Conservation (phyloP, 1,140 invertebrate genomes). For the Drosophila lini region DNA sequence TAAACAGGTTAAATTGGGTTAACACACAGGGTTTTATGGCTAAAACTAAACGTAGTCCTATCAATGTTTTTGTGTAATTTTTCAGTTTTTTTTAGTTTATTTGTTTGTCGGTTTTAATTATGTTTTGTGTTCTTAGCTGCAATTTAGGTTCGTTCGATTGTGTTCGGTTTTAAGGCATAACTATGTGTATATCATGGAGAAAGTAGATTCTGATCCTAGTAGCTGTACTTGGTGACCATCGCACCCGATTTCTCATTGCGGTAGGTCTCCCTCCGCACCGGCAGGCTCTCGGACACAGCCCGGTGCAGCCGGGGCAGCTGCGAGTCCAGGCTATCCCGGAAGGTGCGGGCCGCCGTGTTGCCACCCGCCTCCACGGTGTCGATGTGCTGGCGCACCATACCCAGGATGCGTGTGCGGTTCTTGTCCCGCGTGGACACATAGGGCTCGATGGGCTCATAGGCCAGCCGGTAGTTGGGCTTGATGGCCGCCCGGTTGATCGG, state of each 20-base stretch:
- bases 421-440: conserved; percentile 88
- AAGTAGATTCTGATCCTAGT: conserved; percentile 36
- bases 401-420: conserved; percentile 87
- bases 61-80: conserved; percentile 26
- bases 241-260: conserved; percentile 85
- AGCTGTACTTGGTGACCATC: conserved; percentile 83
- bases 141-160: conserved; percentile 33
- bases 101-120: conserved; percentile 16
- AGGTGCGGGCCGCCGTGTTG: conserved; percentile 85
- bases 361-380: conserved; percentile 85
- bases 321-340: conserved; percentile 87
- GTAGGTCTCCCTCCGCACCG: conserved; percentile 75
- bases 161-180: conserved; percentile 14
- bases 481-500: conserved; percentile 84
- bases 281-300: conserved; percentile 81
- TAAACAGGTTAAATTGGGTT: conserved; percentile 40
- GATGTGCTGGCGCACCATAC: conserved; percentile 85
- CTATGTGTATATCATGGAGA: conserved; percentile 1
- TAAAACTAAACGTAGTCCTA: conserved; percentile 31
- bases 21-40: conserved; percentile 29
- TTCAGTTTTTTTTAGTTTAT: conserved; percentile 20
- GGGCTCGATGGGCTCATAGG: conserved; percentile 86
- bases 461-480: conserved; percentile 86
- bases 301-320: conserved; percentile 86
- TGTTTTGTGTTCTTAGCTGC: conserved; percentile 19